Evolutionary conservation across 23 tunicate species (phyloP).

Genomic region (Styela clava): DNA sequence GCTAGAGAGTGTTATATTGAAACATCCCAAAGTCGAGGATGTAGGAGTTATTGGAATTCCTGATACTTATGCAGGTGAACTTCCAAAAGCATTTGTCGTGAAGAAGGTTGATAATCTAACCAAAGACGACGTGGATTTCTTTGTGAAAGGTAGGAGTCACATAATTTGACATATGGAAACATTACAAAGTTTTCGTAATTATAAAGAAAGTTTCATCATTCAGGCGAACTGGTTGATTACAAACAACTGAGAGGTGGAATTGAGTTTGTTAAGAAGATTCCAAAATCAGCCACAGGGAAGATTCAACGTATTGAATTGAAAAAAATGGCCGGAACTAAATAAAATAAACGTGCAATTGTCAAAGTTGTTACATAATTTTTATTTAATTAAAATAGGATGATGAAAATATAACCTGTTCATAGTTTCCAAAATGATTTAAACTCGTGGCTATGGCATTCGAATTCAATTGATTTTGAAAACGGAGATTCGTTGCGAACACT

Average conservation of each 20-base stretch:
- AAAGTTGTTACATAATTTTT: too few species aligned
- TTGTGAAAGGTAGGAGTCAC: constrained; percentile 54
- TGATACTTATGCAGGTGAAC: constrained; percentile 53
- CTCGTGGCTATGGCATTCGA: too few species aligned
- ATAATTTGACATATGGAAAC: too few species aligned
- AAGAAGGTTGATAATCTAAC: constrained; percentile 30
- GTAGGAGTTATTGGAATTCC: constrained; percentile 52
- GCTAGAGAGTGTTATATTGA: constrained; percentile 34
- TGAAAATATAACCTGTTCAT: too few species aligned
- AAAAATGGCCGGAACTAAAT: neutral
- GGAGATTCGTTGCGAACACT: too few species aligned
- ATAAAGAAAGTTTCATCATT: too few species aligned
- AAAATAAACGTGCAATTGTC: neutral
- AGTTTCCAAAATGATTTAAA: too few species aligned
- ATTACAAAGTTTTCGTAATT: too few species aligned
- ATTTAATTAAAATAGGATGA: too few species aligned
- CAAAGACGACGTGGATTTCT: constrained; percentile 19
- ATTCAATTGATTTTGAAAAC: too few species aligned
- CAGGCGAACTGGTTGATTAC: neutral
- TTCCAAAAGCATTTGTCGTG: constrained; percentile 63
- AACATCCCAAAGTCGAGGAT: constrained; percentile 44
- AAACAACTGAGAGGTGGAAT: neutral
- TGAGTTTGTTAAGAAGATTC: neutral
- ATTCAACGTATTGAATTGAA: neutral
- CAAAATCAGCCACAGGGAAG: neutral